Percentiles rank a stretch among this genome's conserved stretches.
Conservation (phyloP, 2,797 vertebrate genomes). For the Botia kubotai region DNA sequence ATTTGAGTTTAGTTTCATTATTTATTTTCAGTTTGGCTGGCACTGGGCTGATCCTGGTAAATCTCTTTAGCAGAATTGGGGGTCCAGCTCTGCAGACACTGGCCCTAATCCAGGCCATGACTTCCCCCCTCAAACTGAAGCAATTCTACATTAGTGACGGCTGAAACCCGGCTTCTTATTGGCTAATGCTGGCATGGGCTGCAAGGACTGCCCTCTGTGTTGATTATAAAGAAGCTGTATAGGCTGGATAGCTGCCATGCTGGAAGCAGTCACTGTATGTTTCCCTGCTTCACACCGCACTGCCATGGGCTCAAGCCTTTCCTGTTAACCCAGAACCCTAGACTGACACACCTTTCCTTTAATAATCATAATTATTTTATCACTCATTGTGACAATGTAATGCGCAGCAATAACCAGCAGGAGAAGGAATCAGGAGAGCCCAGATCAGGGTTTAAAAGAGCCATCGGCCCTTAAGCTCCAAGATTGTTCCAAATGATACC, state of each 20-base stretch:
- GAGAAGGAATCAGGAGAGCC: conserved; percentile 25
- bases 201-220: not conserved
- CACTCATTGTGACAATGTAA: conserved; percentile 28
- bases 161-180: conserved; percentile 63
- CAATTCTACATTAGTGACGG: conserved; percentile 69
- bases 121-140: conserved; percentile 66
- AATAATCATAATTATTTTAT: conserved; percentile 46
- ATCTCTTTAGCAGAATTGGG: conserved; percentile 64
- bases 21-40: conserved; percentile 61
- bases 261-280: not conserved
- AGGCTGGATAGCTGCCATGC: not conserved
- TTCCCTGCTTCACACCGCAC: no score
- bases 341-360: conserved; percentile 29
- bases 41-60: conserved; percentile 64
- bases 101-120: conserved; percentile 69
- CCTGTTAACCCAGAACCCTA: conserved; percentile 9
- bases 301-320: not conserved
- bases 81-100: conserved; percentile 63
- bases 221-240: not conserved
- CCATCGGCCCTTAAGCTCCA: conserved; percentile 21
- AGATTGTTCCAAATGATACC: conserved; percentile 32
- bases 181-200: conserved; percentile 32
- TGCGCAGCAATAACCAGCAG: conserved; percentile 31
- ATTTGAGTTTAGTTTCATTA: conserved; percentile 56
- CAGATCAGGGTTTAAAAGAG: conserved; percentile 48